phyloP scores from a whole-genome alignment of 2,797 vertebrate genomes.

The Galagoides demidoff region DNA sequence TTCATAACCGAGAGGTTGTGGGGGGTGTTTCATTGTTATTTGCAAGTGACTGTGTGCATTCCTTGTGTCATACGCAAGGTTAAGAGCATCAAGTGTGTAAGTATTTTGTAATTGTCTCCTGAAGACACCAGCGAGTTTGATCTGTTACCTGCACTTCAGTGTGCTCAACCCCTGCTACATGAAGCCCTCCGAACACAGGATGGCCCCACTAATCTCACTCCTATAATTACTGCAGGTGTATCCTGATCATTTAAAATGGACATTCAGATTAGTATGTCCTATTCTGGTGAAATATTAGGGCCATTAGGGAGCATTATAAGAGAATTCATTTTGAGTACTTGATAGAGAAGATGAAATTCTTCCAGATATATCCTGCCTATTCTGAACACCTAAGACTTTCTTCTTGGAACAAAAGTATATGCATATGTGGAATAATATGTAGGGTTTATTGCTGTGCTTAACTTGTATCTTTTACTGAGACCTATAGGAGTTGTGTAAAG shows the following conservation, averaged over 20 bases:
- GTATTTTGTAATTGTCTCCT: conserved; percentile 57
- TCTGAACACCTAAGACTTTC: neutral
- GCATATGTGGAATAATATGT: neutral
- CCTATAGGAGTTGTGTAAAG: neutral
- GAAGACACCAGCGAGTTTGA: conserved; percentile 67
- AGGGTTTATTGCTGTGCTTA: neutral
- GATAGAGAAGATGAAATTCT: neutral
- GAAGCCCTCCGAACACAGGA: conserved; percentile 54
- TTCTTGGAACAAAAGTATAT: neutral
- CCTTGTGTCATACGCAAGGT: conserved; percentile 59
- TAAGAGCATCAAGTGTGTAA: conserved; percentile 17
- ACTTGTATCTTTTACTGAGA: neutral
- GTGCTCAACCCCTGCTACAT: conserved; percentile 20
- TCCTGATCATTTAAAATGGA: neutral
- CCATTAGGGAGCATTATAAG: neutral
- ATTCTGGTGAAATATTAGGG: neutral
- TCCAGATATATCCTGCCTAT: neutral
- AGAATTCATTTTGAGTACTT: neutral
- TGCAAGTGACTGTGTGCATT: neutral
- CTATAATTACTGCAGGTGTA: conserved; percentile 61
- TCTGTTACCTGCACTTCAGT: conserved; percentile 54
- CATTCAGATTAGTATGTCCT: neutral
- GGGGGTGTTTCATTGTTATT: neutral
- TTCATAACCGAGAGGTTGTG: neutral
- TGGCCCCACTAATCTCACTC: conserved; percentile 22